Percentiles rank a stretch among this genome's conserved stretches.
phyloP scores from a whole-genome alignment of 2,888 invertebrate species.

The Machimus rusticus region DNA sequence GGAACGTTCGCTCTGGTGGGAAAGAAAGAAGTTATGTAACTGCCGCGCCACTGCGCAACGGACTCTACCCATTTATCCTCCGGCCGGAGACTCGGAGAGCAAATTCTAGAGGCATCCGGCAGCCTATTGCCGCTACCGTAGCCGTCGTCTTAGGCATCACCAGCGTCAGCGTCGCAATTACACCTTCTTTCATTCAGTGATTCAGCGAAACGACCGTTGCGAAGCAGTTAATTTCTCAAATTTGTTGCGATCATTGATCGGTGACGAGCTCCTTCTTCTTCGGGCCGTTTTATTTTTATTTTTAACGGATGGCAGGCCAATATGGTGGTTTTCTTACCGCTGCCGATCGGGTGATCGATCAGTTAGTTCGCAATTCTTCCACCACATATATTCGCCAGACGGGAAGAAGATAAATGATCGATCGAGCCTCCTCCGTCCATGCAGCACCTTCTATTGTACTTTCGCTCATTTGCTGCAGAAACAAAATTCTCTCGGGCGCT shows the following conservation, averaged over 20 bases:
- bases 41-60: background rate
- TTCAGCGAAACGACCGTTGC: conserved; percentile 11
- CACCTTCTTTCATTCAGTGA: conserved; percentile 12
- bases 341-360: conserved; percentile 7
- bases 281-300: background rate
- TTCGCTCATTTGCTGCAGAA: conserved; percentile 16
- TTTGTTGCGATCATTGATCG: conserved; percentile 38
- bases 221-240: conserved; percentile 37
- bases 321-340: background rate
- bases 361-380: background rate
- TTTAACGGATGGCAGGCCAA: background rate
- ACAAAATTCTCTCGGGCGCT: conserved; percentile 18
- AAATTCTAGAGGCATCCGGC: background rate
- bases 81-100: background rate
- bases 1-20: background rate
- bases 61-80: background rate
- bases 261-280: conserved; percentile 25
- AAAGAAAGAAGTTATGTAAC: conserved; percentile 1
- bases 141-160: background rate
- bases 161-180: conserved; percentile 13
- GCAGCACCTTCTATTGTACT: conserved; percentile 16
- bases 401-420: conserved; percentile 30
- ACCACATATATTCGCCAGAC: background rate
- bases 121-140: background rate
- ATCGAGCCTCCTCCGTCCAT: background rate